These are phyloP conservation scores for Sepioteuthis lessoniana DNA, from an alignment of 2,888 invertebrate species.

Conservation along the genomic window DNA sequence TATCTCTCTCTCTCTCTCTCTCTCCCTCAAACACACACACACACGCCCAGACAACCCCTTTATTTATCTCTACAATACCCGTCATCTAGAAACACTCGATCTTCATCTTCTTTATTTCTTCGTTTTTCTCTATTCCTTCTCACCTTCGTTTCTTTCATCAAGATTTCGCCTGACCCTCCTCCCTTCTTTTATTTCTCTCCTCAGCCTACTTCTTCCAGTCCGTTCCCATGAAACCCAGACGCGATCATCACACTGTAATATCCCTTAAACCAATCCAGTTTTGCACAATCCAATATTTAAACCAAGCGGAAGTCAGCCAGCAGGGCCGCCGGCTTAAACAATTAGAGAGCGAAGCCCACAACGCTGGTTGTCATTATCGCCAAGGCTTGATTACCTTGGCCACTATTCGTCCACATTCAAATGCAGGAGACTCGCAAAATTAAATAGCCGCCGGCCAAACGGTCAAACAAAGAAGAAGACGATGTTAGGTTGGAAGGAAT, in stretches of 20 bases:
- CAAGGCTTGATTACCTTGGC: background rate
- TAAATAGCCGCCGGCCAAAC: background rate
- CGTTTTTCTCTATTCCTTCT: too few species aligned
- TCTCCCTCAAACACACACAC: too few species aligned
- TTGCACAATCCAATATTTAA: background rate
- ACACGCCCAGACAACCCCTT: too few species aligned
- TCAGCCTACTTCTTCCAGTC: too few species aligned
- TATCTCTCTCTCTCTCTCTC: too few species aligned
- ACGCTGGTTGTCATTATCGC: background rate
- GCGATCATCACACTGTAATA: background rate
- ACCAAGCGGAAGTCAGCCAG: background rate
- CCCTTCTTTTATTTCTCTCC: too few species aligned
- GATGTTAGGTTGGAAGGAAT: background rate
- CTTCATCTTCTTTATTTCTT: too few species aligned
- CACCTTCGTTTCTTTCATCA: too few species aligned
- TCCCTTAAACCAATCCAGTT: background rate
- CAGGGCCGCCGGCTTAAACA: background rate
- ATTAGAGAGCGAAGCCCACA: background rate
- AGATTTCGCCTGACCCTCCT: too few species aligned
- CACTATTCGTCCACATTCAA: background rate
- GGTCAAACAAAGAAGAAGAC: too few species aligned
- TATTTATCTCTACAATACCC: too few species aligned
- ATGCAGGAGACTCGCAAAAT: background rate
- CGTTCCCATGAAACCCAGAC: background rate
- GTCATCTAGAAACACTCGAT: too few species aligned